Percentiles rank a stretch among this genome's conserved stretches.
These are phyloP conservation scores for Crenichthys baileyi DNA, from an alignment of 2,797 vertebrate species.

Conservation along the genomic window DNA sequence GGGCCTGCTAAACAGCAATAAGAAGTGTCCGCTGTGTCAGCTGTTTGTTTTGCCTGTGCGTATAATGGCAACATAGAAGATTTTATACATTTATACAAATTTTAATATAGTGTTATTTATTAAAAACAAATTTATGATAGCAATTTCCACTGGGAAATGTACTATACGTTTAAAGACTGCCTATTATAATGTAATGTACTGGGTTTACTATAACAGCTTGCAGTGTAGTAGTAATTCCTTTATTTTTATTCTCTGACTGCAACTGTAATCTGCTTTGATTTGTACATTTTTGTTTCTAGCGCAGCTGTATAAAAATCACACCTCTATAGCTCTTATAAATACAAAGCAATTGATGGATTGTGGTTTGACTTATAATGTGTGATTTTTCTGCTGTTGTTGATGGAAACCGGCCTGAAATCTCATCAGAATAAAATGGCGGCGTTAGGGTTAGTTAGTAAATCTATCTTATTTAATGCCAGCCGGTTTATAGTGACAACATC, in stretches of 20 bases:
- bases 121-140: background rate
- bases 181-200: background rate
- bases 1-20: background rate
- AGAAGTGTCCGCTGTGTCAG: slow-evolving; percentile 1
- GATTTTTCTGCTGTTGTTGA: background rate
- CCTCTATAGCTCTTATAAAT: background rate
- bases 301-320: background rate
- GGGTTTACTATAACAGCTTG: background rate
- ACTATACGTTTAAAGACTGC: background rate
- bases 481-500: too few relatives aligned
- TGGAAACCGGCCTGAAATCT: background rate
- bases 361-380: background rate
- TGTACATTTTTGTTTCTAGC: background rate
- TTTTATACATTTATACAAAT: background rate
- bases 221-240: background rate
- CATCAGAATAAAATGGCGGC: background rate
- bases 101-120: background rate
- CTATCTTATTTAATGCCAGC: too few relatives aligned
- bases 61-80: slow-evolving; percentile 1
- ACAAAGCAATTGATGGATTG: background rate
- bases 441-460: too few relatives aligned
- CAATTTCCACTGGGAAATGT: background rate
- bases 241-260: background rate
- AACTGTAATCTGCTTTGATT: background rate
- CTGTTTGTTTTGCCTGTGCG: slow-evolving; percentile 1